A percentile compares a stretch with the other conserved stretches of the same genome.
Conservation (phyloP, 2,797 vertebrate species). For the Parauchenoglanis ngamensis region DNA sequence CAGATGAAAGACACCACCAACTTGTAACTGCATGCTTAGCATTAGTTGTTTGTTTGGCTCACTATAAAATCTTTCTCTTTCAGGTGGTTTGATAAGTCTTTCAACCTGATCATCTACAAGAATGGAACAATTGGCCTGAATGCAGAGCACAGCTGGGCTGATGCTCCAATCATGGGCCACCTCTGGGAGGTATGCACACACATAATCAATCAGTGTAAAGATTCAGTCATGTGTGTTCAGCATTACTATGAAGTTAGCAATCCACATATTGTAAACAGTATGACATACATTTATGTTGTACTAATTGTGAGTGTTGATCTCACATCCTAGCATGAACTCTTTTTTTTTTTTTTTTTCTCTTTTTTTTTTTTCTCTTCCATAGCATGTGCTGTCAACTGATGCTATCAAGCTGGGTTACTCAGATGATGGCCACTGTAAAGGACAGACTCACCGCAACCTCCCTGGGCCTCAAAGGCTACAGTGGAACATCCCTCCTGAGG, state of each 20-base stretch:
- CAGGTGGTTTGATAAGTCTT: conserved; percentile 98
- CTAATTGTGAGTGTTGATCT: neutral
- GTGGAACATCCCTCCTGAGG: conserved; percentile 89
- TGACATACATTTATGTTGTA: neutral
- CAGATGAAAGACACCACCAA: neutral
- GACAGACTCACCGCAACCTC: conserved; percentile 80
- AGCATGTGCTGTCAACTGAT: conserved; percentile 88
- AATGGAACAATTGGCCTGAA: conserved; percentile 94
- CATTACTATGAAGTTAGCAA: neutral
- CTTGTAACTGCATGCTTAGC: neutral
- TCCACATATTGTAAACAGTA: neutral
- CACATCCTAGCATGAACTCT: neutral
- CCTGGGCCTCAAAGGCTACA: conserved; percentile 86
- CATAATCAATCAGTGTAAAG: neutral
- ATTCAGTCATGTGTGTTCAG: neutral
- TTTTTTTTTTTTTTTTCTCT: neutral
- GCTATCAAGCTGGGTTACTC: conserved; percentile 83
- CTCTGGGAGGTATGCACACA: conserved; percentile 90
- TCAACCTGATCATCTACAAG: conserved; percentile 89
- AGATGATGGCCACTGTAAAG: conserved; percentile 86
- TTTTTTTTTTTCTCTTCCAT: conserved; percentile 44
- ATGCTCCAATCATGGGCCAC: conserved; percentile 92
- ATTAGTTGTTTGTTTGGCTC: neutral
- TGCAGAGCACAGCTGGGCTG: conserved; percentile 95
- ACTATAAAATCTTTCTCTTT: neutral